A percentile compares a stretch with the other conserved stretches of the same genome.
Evolutionary conservation across 2,888 invertebrate genomes (phyloP).

Genomic region (Molorchus minor): DNA sequence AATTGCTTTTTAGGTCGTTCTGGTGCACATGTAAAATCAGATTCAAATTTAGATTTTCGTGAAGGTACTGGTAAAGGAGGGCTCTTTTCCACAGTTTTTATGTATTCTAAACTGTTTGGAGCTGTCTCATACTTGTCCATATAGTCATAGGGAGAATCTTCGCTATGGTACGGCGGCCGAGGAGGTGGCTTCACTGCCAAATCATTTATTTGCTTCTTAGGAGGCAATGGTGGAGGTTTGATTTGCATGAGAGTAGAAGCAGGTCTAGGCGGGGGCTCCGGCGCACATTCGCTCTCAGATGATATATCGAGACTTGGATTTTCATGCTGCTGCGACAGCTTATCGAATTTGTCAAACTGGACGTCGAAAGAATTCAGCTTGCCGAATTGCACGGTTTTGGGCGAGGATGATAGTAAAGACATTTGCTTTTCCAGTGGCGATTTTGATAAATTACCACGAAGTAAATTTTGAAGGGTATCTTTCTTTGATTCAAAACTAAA

Average conservation of each 20-base stretch:
- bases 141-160: slow-evolving; percentile 67
- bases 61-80: slow-evolving; percentile 72
- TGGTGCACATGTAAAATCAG: slow-evolving; percentile 60
- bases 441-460: slow-evolving; percentile 44
- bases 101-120: slow-evolving; percentile 49
- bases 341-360: slow-evolving; percentile 49
- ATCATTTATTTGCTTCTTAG: slow-evolving; percentile 72
- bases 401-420: slow-evolving; percentile 40
- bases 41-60: slow-evolving; percentile 65
- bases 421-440: slow-evolving; percentile 52
- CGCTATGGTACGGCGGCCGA: slow-evolving; percentile 67
- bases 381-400: slow-evolving; percentile 58
- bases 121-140: slow-evolving; percentile 63
- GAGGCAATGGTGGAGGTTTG: slow-evolving; percentile 78
- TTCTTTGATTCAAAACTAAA: slow-evolving; percentile 35
- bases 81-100: slow-evolving; percentile 57
- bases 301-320: slow-evolving; percentile 58
- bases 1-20: slow-evolving; percentile 59
- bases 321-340: slow-evolving; percentile 52
- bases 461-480: slow-evolving; percentile 36
- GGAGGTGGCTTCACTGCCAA: slow-evolving; percentile 72
- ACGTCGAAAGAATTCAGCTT: slow-evolving; percentile 52
- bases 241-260: slow-evolving; percentile 68
- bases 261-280: slow-evolving; percentile 75
- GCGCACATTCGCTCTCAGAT: slow-evolving; percentile 64